These are phyloP conservation scores for Trachymyrmex cornetzi DNA, from an alignment of 1,140 invertebrate genomes.

Conservation along the genomic window DNA sequence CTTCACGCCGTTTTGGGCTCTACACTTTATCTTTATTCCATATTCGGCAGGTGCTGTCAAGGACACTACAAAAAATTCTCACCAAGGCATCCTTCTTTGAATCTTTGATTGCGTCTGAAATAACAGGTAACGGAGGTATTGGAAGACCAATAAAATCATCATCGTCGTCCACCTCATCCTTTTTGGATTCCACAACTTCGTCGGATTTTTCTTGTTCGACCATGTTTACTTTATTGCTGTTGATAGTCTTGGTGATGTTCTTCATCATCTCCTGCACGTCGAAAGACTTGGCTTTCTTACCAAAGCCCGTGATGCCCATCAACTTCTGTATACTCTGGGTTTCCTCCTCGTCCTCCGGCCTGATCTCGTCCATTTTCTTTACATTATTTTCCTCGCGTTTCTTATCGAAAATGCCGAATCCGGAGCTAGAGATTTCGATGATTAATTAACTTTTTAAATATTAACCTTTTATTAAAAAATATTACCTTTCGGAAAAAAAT, in stretches of 20 bases:
- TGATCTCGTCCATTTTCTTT: slow-evolving; percentile 89
- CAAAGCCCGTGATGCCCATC: slow-evolving; percentile 93
- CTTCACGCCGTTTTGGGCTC: slow-evolving; percentile 95
- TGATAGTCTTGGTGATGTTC: slow-evolving; percentile 83
- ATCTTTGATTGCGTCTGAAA: slow-evolving; percentile 63
- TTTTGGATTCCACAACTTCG: slow-evolving; percentile 67
- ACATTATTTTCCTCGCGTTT: slow-evolving; percentile 82
- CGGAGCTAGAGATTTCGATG: slow-evolving; percentile 78
- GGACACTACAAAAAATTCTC: too few relatives aligned
- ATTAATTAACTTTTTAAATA: slow-evolving; percentile 62
- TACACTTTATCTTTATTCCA: slow-evolving; percentile 97
- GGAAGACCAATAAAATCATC: slow-evolving; percentile 89
- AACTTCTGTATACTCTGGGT: slow-evolving; percentile 89
- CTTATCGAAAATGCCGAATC: slow-evolving; percentile 89
- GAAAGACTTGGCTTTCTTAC: slow-evolving; percentile 92
- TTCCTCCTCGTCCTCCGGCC: slow-evolving; percentile 89
- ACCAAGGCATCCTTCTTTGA: slow-evolving; percentile 43
- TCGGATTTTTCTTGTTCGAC: slow-evolving; percentile 85
- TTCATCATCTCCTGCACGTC: slow-evolving; percentile 88
- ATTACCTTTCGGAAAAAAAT: neutral
- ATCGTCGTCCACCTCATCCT: slow-evolving; percentile 77
- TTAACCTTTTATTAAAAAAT: neutral
- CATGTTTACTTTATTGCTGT: slow-evolving; percentile 81
- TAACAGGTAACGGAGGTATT: slow-evolving; percentile 77
- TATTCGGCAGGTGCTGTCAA: slow-evolving; percentile 95